A percentile compares a stretch with the other conserved stretches of the same genome.
phyloP scores from a whole-genome alignment of 1,140 invertebrate genomes.

The Pachypeltis micranthus region DNA sequence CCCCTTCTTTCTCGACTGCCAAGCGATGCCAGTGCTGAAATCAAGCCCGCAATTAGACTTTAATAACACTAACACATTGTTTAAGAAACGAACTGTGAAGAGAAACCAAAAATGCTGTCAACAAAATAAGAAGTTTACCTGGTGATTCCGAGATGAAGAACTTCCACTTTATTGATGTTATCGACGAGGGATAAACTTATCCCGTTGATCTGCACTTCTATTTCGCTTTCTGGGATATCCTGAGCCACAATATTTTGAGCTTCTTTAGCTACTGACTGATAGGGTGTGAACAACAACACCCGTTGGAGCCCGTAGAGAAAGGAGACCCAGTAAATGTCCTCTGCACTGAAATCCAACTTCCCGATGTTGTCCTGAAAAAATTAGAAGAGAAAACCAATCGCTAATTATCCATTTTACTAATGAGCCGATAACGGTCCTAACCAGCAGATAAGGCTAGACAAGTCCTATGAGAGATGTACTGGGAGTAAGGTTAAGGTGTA shows the following conservation, averaged over 20 bases:
- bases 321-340: slow-evolving; percentile 64
- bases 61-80: no score
- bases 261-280: slow-evolving; percentile 53
- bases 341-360: slow-evolving; percentile 33
- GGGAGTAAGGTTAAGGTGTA: no score
- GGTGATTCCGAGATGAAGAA: slow-evolving; percentile 82
- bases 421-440: no score
- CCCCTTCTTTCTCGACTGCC: slow-evolving; percentile 67
- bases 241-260: slow-evolving; percentile 63
- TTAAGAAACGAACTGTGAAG: no score
- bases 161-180: slow-evolving; percentile 63
- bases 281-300: slow-evolving; percentile 75
- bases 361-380: slow-evolving; percentile 47
- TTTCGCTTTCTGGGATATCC: slow-evolving; percentile 39
- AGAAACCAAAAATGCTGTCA: no score
- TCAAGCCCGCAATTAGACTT: no score
- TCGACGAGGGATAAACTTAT: slow-evolving; percentile 88
- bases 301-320: slow-evolving; percentile 90
- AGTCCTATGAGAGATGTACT: no score
- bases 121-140: no score
- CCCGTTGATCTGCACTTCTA: slow-evolving; percentile 71
- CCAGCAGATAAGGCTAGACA: no score
- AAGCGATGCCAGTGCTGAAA: slow-evolving; percentile 76
- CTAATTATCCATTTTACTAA: no score
- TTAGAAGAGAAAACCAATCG: no score